Conservation (phyloP, 1,140 invertebrate species). For the Neocloeon triangulifer region DNA sequence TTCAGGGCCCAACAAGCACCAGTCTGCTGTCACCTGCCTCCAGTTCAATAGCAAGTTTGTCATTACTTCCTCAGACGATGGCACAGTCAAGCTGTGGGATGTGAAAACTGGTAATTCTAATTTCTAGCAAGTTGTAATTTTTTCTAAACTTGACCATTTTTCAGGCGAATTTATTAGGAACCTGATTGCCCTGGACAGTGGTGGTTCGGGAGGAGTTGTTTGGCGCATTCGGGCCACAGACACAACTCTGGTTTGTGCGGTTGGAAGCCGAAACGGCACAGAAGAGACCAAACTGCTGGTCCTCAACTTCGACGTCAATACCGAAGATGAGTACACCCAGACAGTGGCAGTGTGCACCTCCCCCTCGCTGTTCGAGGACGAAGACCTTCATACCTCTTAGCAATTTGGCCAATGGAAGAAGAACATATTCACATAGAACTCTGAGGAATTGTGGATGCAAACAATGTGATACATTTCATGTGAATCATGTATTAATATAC, state of each 20-base stretch:
- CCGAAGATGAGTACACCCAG: conserved; percentile 15
- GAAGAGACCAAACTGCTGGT: conserved; percentile 98
- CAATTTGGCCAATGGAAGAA: too few relatives aligned
- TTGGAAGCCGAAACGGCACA: conserved; percentile 92
- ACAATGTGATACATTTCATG: too few relatives aligned
- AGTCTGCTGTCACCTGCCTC: conserved; percentile 92
- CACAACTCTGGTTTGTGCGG: conserved; percentile 93
- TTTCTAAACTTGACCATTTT: conserved; percentile 10
- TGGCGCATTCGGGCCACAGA: conserved; percentile 92
- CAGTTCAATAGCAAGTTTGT: conserved; percentile 96
- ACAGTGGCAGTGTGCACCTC: too few relatives aligned
- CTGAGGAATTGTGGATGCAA: too few relatives aligned
- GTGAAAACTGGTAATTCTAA: conserved; percentile 50
- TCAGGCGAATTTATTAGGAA: conserved; percentile 84
- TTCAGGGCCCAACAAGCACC: conserved; percentile 81
- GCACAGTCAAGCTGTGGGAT: conserved; percentile 98
- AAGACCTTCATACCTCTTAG: too few relatives aligned
- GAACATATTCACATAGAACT: too few relatives aligned
- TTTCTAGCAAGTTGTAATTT: conserved; percentile 6
- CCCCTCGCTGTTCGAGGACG: too few relatives aligned
- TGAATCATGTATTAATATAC: too few relatives aligned
- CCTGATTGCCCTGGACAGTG: conserved; percentile 75
- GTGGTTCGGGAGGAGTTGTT: conserved; percentile 94
- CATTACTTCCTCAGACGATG: conserved; percentile 97
- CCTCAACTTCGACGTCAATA: conserved; percentile 82